Conservation (phyloP, 1,140 invertebrate species). For the Apis laboriosa region DNA sequence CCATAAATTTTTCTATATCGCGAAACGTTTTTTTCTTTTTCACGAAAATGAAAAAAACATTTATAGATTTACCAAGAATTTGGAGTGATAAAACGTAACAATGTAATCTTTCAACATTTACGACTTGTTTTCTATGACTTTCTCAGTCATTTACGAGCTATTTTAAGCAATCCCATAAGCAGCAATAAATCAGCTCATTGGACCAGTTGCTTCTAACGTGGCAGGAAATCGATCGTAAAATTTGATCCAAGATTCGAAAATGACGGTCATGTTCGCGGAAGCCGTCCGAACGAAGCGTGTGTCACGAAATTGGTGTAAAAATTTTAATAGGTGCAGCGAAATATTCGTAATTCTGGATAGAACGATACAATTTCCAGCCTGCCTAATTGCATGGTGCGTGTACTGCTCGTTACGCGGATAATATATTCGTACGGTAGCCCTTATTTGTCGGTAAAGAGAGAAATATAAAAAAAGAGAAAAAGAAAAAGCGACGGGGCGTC, state of each 20-base stretch:
- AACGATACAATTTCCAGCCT: neutral
- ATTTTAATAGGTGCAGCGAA: too few species aligned
- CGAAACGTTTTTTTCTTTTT: too few species aligned
- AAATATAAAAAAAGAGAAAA: constrained; percentile 18
- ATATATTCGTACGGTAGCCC: constrained; percentile 19
- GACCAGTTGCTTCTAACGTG: constrained; percentile 44
- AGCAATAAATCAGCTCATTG: constrained; percentile 53
- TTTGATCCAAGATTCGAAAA: constrained; percentile 54
- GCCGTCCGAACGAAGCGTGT: neutral
- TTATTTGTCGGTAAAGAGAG: constrained; percentile 42
- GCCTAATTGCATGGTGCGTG: constrained; percentile 3
- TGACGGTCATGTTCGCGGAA: constrained; percentile 20
- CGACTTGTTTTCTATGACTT: constrained; percentile 59
- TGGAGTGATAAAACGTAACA: constrained; percentile 34
- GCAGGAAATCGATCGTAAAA: constrained; percentile 68
- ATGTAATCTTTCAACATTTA: constrained; percentile 65
- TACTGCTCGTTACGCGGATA: constrained; percentile 24
- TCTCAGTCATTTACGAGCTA: constrained; percentile 50
- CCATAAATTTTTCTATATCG: too few species aligned
- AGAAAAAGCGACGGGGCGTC: constrained; percentile 64
- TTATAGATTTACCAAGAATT: neutral
- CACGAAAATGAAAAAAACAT: neutral
- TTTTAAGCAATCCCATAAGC: constrained; percentile 37
- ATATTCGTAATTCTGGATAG: neutral
- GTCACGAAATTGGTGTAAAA: constrained; percentile 37